phyloP scores from a whole-genome alignment of 2,888 invertebrate species.

The Microctonus hyperodae region DNA sequence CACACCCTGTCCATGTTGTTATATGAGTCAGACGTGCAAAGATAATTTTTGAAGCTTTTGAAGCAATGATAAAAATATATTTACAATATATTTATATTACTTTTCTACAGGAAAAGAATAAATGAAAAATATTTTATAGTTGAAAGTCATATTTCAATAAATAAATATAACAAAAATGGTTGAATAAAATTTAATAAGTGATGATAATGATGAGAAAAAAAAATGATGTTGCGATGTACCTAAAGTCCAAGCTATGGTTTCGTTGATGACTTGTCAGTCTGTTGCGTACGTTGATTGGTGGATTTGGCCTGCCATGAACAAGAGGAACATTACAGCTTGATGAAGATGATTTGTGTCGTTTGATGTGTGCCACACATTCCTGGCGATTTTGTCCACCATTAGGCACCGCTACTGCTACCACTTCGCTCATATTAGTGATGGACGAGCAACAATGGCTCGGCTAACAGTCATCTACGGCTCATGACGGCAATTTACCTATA shows the following conservation, averaged over 20 bases:
- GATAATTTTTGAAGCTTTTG: background rate
- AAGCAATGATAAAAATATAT: background rate
- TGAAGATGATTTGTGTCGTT: conserved; percentile 59
- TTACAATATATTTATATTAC: too few species aligned
- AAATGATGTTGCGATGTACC: conserved; percentile 65
- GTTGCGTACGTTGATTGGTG: conserved; percentile 63
- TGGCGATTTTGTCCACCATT: conserved; percentile 61
- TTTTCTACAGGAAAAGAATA: too few species aligned
- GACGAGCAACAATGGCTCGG: conserved; percentile 56
- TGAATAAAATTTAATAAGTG: conserved; percentile 1
- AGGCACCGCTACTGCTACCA: conserved; percentile 58
- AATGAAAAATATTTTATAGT: too few species aligned
- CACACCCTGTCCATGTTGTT: background rate
- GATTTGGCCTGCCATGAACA: conserved; percentile 67
- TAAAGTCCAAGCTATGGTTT: conserved; percentile 88
- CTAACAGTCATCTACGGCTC: conserved; percentile 63
- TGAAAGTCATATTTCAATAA: too few species aligned
- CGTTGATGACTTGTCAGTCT: conserved; percentile 78
- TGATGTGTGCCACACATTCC: conserved; percentile 59
- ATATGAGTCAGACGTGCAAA: background rate
- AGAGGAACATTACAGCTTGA: conserved; percentile 66
- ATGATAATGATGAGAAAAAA: conserved; percentile 1
- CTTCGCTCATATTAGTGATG: conserved; percentile 62
- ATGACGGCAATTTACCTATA: conserved; percentile 53
- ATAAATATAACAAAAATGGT: too few species aligned